Evolutionary conservation across 2,888 invertebrate species (phyloP).

Genomic region (Cheilosia grossa): DNA sequence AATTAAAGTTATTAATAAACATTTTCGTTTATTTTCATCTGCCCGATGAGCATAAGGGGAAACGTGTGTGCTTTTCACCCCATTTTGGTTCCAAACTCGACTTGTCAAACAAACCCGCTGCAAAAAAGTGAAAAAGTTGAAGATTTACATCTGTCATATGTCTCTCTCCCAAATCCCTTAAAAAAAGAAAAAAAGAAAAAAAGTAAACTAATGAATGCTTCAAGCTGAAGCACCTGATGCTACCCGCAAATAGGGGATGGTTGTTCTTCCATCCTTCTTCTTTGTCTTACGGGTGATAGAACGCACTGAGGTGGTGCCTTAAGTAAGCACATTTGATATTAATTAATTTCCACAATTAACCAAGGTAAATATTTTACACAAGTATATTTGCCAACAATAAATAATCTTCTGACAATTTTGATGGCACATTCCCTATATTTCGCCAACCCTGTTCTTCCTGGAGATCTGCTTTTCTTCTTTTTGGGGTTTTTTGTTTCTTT

Average conservation of each 20-base stretch:
- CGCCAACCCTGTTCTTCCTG: slow-evolving; percentile 13
- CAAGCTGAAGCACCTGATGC: slow-evolving; percentile 60
- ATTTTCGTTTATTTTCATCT: slow-evolving; percentile 69
- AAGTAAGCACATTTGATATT: slow-evolving; percentile 72
- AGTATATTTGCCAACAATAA: slow-evolving; percentile 71
- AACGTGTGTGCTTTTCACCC: slow-evolving; percentile 9
- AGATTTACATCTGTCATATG: slow-evolving; percentile 71
- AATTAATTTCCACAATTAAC: slow-evolving; percentile 74
- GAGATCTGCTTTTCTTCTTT: background rate
- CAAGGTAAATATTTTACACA: slow-evolving; percentile 67
- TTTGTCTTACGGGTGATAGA: slow-evolving; percentile 27
- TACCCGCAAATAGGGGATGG: slow-evolving; percentile 26
- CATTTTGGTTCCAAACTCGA: slow-evolving; percentile 25
- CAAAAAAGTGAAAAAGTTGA: slow-evolving; percentile 69
- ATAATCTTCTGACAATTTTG: slow-evolving; percentile 62
- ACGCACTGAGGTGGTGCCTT: slow-evolving; percentile 16
- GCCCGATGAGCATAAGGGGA: slow-evolving; percentile 16
- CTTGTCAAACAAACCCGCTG: slow-evolving; percentile 61
- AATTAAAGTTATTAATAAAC: slow-evolving; percentile 72
- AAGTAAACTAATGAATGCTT: slow-evolving; percentile 34
- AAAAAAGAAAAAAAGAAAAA: slow-evolving; percentile 13
- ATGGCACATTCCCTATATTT: slow-evolving; percentile 59
- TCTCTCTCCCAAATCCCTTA: slow-evolving; percentile 52
- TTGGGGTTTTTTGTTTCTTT: slow-evolving; percentile 4
- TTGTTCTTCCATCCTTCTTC: background rate